These are phyloP conservation scores for Prochilodus magdalenae DNA, from an alignment of 2,113 vertebrate genomes.

Conservation along the genomic window DNA sequence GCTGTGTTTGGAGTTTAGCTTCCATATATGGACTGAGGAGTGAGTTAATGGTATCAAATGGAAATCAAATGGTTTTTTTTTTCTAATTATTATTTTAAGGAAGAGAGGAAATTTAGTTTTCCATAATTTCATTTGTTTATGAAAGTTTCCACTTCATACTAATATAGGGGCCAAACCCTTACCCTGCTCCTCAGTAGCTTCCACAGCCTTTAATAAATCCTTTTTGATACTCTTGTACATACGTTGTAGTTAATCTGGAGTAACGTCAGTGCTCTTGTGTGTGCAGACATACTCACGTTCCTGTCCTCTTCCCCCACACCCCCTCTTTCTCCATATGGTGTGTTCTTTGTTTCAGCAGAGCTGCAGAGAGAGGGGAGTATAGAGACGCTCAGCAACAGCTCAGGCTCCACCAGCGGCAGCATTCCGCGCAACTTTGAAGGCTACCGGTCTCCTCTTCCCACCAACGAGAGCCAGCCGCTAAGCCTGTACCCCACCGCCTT, in stretches of 20 bases:
- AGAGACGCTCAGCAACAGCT: slow-evolving; percentile 99
- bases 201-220: neutral
- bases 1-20: too few relatives aligned
- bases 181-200: neutral
- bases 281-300: neutral
- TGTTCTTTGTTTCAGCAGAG: slow-evolving; percentile 74
- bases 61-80: too few relatives aligned
- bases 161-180: neutral
- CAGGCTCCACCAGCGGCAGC: slow-evolving; percentile 96
- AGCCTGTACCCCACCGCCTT: slow-evolving; percentile 94
- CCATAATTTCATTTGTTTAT: neutral
- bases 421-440: slow-evolving; percentile 97
- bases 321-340: neutral
- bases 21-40: too few relatives aligned
- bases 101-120: too few relatives aligned
- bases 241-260: neutral
- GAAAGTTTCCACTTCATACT: neutral
- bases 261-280: neutral
- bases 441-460: slow-evolving; percentile 93
- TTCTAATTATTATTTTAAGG: too few relatives aligned
- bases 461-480: slow-evolving; percentile 95
- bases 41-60: too few relatives aligned
- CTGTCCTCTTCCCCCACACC: slow-evolving; percentile 24
- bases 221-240: neutral
- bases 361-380: slow-evolving; percentile 99